phyloP scores from a whole-genome alignment of 2,113 vertebrate genomes.

The Rutilus rutilus region DNA sequence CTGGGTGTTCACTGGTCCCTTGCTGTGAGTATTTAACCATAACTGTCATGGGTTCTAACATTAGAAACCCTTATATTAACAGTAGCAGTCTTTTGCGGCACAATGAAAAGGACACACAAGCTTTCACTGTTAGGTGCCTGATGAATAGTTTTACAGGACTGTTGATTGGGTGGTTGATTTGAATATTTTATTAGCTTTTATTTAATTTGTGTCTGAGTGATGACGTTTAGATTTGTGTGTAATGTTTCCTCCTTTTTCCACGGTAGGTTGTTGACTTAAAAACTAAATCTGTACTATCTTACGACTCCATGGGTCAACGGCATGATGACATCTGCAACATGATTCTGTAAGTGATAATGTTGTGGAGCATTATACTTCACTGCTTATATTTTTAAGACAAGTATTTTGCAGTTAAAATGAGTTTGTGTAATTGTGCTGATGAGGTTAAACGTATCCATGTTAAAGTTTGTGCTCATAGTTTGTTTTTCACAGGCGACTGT shows the following conservation, averaged over 20 bases:
- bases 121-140: background rate
- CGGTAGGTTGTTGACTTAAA: constrained; percentile 85
- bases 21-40: constrained; percentile 76
- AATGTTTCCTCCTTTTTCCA: constrained; percentile 29
- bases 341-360: constrained; percentile 83
- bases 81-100: background rate
- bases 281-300: constrained; percentile 81
- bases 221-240: background rate
- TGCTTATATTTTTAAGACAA: no score
- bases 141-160: background rate
- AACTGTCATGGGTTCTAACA: background rate
- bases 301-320: constrained; percentile 87
- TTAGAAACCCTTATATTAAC: background rate
- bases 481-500: background rate
- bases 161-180: background rate
- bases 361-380: no score
- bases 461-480: background rate
- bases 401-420: background rate
- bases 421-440: background rate
- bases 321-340: constrained; percentile 82
- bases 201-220: background rate
- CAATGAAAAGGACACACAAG: background rate
- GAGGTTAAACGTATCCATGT: background rate
- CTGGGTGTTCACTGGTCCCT: constrained; percentile 88
- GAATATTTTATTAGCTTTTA: background rate